Percentiles rank a stretch among this genome's conserved stretches.
Evolutionary conservation across 2,113 vertebrate species (phyloP).

Genomic region (Otus sunia): DNA sequence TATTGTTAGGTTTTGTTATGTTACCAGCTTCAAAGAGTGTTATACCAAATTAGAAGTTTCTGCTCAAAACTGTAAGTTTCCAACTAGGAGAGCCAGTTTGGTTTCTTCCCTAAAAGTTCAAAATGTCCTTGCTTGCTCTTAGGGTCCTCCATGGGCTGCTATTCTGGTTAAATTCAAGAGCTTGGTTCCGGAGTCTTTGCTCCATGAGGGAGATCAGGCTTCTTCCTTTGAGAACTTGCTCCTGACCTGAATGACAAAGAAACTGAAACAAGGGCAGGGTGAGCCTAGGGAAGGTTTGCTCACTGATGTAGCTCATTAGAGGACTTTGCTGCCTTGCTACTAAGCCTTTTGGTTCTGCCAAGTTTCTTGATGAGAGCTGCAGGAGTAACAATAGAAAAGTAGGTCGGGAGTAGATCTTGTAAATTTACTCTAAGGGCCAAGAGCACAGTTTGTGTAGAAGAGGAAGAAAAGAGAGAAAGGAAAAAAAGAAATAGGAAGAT

Average conservation of each 20-base stretch:
- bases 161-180: background rate
- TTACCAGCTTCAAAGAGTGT: background rate
- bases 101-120: background rate
- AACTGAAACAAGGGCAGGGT: slow-evolving; percentile 3
- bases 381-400: slow-evolving; percentile 37
- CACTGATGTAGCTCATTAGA: slow-evolving; percentile 25
- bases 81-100: background rate
- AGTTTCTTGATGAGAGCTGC: slow-evolving; percentile 28
- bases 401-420: slow-evolving; percentile 44
- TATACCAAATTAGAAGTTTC: background rate
- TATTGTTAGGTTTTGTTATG: background rate
- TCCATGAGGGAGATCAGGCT: background rate
- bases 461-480: background rate
- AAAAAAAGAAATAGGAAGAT: background rate
- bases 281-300: slow-evolving; percentile 7
- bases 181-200: background rate
- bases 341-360: slow-evolving; percentile 38
- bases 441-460: background rate
- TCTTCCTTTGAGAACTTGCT: slow-evolving; percentile 6
- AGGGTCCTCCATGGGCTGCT: background rate
- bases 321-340: background rate
- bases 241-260: slow-evolving; percentile 42
- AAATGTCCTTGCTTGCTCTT: background rate
- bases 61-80: background rate
- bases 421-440: slow-evolving; percentile 1